phyloP scores from a whole-genome alignment of 2,113 vertebrate genomes.

The Pollachius pollachius region DNA sequence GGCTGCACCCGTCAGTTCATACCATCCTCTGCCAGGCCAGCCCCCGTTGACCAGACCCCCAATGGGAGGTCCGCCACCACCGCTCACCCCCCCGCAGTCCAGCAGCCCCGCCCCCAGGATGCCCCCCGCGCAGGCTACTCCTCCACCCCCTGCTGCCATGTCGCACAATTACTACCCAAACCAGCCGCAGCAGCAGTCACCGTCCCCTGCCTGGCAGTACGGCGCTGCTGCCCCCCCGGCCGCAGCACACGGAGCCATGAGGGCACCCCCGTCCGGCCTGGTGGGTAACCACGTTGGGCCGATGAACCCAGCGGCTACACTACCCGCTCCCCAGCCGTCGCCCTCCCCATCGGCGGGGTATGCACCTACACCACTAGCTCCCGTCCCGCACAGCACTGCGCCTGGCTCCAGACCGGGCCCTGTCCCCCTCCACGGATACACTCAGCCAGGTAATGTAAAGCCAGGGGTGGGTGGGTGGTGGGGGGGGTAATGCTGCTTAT shows the following conservation, averaged over 20 bases:
- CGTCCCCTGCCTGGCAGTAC: slow-evolving; percentile 81
- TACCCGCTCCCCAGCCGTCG: slow-evolving; percentile 45
- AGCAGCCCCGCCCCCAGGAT: slow-evolving; percentile 54
- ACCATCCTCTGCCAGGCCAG: slow-evolving; percentile 75
- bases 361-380: slow-evolving; percentile 67
- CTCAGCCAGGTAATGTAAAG: slow-evolving; percentile 49
- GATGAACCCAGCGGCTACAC: slow-evolving; percentile 34
- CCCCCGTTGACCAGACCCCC: slow-evolving; percentile 70
- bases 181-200: slow-evolving; percentile 59
- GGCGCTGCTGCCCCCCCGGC: slow-evolving; percentile 59
- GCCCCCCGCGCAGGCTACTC: slow-evolving; percentile 55
- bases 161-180: slow-evolving; percentile 73
- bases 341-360: slow-evolving; percentile 61
- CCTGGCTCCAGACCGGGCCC: slow-evolving; percentile 58
- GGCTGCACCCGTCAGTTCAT: slow-evolving; percentile 63
- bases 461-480: neutral
- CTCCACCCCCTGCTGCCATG: slow-evolving; percentile 70
- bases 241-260: slow-evolving; percentile 49
- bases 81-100: slow-evolving; percentile 60
- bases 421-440: slow-evolving; percentile 50
- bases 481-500: too few relatives aligned
- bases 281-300: slow-evolving; percentile 70
- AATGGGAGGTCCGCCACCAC: slow-evolving; percentile 53
- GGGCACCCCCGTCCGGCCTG: slow-evolving; percentile 43
- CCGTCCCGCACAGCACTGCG: slow-evolving; percentile 71